Evolutionary conservation across 30 jellyfish, hydroid and myxozoan genomes (phyloP), one percentile per base, ranked within the genome.

Genomic region (Hydra vulgaris): DNA sequence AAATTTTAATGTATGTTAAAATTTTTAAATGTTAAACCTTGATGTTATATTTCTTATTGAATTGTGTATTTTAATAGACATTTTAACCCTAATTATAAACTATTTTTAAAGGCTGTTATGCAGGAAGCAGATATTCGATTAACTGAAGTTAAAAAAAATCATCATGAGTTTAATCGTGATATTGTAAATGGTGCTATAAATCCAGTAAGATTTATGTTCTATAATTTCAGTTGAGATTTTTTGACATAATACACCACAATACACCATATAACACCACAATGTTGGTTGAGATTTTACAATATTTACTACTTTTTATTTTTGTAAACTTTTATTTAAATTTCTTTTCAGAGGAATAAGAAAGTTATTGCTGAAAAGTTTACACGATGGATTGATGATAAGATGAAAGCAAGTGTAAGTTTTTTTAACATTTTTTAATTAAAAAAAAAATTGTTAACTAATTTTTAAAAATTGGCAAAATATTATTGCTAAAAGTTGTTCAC

Each of bases 111-210:
- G 97, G 97, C 97, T 66, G 95, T 81, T 18, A 90, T 90, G 95
- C 95, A 90, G 67, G 97, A 90, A 78, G 95, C 97, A 12, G 97
- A 90, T 74, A 83, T 90, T 61, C 89, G 97, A 0, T 85, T 78
- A 73, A 77, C 89, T 21, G 97, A 90, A 66, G 88, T 90, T 24
- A 90, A 90, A 85, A 90, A 90, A 74, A 87, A 94, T 0, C 95
- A 90, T 22, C 86, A 90, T 74, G 97, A 90, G 85, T 90, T 90
- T 86, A 86, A 90, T 66, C 77, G 97, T 53, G 97, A 90, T 54
- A 82, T 90, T 53, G 95, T 90, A 56, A 77, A 55, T 53, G 95
- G 95, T 69, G 86, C 97, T 19, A 95, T 86, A 15, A 90, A 90
- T 77, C 83, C 89, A 1, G 97, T 90, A 79, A 18, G 95, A 40